Conservation (phyloP, 1,140 invertebrate species). For the Thereuonema tuberculata region DNA sequence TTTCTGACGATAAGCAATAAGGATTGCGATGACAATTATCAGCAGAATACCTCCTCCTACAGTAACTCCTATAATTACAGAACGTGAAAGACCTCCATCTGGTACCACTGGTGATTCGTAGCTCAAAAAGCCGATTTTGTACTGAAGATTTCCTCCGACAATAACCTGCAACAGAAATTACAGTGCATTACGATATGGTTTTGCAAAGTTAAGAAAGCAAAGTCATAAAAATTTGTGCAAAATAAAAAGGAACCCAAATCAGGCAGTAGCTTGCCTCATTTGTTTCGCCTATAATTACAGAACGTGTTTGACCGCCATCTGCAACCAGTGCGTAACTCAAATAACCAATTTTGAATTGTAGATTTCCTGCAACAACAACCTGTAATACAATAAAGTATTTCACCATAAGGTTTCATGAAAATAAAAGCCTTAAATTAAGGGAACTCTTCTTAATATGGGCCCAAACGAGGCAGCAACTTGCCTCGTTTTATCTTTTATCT, state of each 20-base stretch:
- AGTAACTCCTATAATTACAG: constrained; percentile 66
- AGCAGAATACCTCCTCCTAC: constrained; percentile 34
- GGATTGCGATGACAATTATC: constrained; percentile 54
- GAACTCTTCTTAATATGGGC: too few species aligned
- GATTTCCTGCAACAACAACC: constrained; percentile 63
- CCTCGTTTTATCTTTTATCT: too few species aligned
- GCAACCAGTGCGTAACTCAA: constrained; percentile 72
- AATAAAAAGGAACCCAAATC: too few species aligned
- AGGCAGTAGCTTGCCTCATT: too few species aligned
- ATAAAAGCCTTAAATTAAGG: too few species aligned
- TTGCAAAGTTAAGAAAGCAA: too few species aligned
- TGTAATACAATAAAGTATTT: constrained; percentile 22
- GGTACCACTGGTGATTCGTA: constrained; percentile 69
- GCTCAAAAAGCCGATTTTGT: constrained; percentile 77
- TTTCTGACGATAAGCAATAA: constrained; percentile 88
- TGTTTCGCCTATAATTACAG: constrained; percentile 66
- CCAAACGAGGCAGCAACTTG: too few species aligned
- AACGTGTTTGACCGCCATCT: constrained; percentile 56
- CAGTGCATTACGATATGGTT: too few species aligned
- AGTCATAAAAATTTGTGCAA: too few species aligned
- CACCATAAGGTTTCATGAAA: too few species aligned
- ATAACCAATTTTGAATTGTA: constrained; percentile 74
- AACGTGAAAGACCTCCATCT: constrained; percentile 59
- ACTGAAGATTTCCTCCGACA: constrained; percentile 66
- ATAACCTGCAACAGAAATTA: constrained; percentile 48